These are phyloP conservation scores for Abrostola triplasia DNA, from an alignment of 2,888 invertebrate genomes.

Conservation along the genomic window DNA sequence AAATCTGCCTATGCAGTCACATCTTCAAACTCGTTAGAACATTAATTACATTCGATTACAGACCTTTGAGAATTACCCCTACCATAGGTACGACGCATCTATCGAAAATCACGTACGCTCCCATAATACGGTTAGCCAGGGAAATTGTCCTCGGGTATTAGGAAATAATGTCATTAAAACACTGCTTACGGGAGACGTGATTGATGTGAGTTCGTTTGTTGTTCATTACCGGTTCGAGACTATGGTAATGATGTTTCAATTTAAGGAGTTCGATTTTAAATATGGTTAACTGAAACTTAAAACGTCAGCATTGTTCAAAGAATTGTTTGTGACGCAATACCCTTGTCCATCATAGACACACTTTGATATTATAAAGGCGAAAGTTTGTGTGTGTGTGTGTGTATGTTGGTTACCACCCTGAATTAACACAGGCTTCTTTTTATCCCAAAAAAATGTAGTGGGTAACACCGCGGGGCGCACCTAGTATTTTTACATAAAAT, in stretches of 20 bases:
- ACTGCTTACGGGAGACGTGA: slow-evolving; percentile 67
- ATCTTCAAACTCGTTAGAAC: slow-evolving; percentile 24
- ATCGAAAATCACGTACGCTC: slow-evolving; percentile 52
- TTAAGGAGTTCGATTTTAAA: slow-evolving; percentile 22
- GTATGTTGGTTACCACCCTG: too few species aligned
- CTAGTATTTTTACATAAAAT: too few species aligned
- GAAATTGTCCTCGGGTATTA: slow-evolving; percentile 72
- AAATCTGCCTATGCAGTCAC: neutral
- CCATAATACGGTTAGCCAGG: slow-evolving; percentile 62
- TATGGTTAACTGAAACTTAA: neutral
- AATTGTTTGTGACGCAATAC: too few species aligned
- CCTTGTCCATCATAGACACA: too few species aligned
- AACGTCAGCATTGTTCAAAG: too few species aligned
- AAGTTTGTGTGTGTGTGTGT: too few species aligned
- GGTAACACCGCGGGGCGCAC: too few species aligned
- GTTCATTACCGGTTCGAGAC: slow-evolving; percentile 59
- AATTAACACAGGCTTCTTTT: too few species aligned
- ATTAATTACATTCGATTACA: slow-evolving; percentile 47
- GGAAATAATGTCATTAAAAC: slow-evolving; percentile 84
- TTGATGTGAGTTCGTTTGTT: slow-evolving; percentile 75
- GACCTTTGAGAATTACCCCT: slow-evolving; percentile 54
- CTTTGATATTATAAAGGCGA: too few species aligned
- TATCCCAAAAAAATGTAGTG: too few species aligned
- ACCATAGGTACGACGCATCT: slow-evolving; percentile 22
- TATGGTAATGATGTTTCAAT: slow-evolving; percentile 55